A percentile compares a stretch with the other conserved stretches of the same genome.
Evolutionary conservation across 1,140 invertebrate genomes (phyloP).

Genomic region (Akabosia matsudoensis): DNA sequence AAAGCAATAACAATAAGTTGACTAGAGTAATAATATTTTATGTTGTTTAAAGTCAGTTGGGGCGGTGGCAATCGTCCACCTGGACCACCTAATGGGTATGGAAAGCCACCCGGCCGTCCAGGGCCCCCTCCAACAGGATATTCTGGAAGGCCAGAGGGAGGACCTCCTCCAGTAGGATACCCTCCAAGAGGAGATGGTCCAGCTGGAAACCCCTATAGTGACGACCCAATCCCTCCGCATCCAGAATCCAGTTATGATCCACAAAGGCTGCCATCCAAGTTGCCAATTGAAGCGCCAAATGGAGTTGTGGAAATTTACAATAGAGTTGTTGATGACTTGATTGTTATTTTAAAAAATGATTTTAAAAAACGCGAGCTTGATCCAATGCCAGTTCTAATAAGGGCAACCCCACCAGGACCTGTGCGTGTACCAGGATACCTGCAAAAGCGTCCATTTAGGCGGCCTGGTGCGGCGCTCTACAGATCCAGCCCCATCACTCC

Average conservation of each 20-base stretch:
- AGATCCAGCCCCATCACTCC: conserved; percentile 5
- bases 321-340: conserved; percentile 44
- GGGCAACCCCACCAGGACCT: conserved; percentile 43
- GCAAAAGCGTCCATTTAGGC: conserved; percentile 42
- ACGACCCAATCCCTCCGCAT: conserved; percentile 41
- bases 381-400: conserved; percentile 44
- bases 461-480: conserved; percentile 45
- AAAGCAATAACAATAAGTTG: no score
- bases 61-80: conserved; percentile 14
- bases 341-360: conserved; percentile 42
- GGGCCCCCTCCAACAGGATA: not conserved
- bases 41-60: conserved; percentile 7
- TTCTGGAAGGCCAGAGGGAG: not conserved
- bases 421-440: conserved; percentile 46
- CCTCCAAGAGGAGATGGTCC: conserved; percentile 11
- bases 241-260: conserved; percentile 35
- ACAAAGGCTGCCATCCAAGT: conserved; percentile 41
- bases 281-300: conserved; percentile 45
- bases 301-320: conserved; percentile 47
- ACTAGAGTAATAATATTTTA: no score
- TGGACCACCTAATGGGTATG: not conserved
- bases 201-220: conserved; percentile 20
- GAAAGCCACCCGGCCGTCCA: not conserved
- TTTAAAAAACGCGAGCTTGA: conserved; percentile 40
- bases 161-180: conserved; percentile 6